These are phyloP conservation scores for Hexactinellida sp. DNA, from an alignment of 37 sponge, comb jelly and placozoan genomes.

Conservation along the genomic window DNA sequence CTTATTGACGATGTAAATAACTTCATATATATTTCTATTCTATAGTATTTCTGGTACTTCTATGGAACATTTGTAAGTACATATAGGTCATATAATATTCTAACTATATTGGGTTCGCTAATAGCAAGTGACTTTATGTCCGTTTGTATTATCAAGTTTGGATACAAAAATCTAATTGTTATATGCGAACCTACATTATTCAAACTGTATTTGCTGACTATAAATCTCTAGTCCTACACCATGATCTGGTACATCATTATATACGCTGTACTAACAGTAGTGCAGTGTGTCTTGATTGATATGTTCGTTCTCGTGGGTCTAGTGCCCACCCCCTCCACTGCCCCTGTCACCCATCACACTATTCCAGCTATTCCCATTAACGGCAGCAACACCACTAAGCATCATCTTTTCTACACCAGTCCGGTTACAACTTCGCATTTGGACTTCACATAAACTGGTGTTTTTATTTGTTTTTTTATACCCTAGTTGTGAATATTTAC, in stretches of 20 bases:
- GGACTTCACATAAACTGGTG: neutral
- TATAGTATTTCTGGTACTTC: constrained; percentile 7
- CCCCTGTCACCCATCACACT: neutral
- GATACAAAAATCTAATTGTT: too few relatives aligned
- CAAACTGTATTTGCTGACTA: too few relatives aligned
- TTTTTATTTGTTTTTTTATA: neutral
- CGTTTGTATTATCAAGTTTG: too few relatives aligned
- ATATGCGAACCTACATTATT: too few relatives aligned
- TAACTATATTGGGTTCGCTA: neutral
- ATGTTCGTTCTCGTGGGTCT: neutral
- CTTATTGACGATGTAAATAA: neutral
- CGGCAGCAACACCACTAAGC: neutral
- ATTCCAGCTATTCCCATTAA: neutral
- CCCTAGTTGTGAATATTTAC: neutral
- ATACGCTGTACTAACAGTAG: neutral
- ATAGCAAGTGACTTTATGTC: too few relatives aligned
- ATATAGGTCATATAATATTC: neutral
- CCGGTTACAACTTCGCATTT: neutral
- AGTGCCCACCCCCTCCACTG: neutral
- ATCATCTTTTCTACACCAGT: neutral
- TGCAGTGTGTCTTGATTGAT: neutral
- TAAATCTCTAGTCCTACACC: neutral
- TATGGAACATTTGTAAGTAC: neutral
- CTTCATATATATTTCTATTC: neutral
- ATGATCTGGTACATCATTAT: constrained; percentile 9